Base-by-base conservation (phyloP, 30 jellyfish, hydroid and myxozoan species). In the Haliclystus octoradiatus region DNA sequence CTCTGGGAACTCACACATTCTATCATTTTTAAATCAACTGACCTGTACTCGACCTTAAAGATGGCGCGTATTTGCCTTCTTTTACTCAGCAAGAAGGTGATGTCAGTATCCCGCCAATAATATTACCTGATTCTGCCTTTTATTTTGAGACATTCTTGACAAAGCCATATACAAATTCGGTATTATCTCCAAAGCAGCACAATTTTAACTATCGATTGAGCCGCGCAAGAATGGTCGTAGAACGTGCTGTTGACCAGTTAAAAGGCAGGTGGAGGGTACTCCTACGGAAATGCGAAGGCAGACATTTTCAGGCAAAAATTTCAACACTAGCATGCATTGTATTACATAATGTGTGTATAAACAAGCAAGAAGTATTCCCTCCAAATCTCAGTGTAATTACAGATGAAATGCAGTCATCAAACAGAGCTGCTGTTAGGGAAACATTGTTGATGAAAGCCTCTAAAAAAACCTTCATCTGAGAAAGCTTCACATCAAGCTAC, bases 101-200 rank as follows among this genome's bases (percentile, higher is more conserved):
- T 34, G 77, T 50, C 33, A 28, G 27, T 30, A 49, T 72, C 46
- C 87, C 86, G 1, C 94, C 94, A 2, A 32, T 81, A n/a, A 34
- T 72, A 28, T 70, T 81, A 35, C 86, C 82, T 5, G 94, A 81
- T 72, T 77, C 89, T 49, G 89, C 89, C 53, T 66, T 77, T 35
- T 80, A 80, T 32, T 77, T 68, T 62, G 74, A 62, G 32, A 24
- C 74, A 28, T 81, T 73, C 61, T 33, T 65, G 12, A 71, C 35
- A 69, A 79, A 81, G 68, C 94, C 94, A 14, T 72, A 81, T 70
- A 73, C 76, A 70, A 73, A 72, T 81, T 85, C 94, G 0, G 85
- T 71, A 13, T 35, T 81, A 64, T 12, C 82, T 33, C 31, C 64
- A 33, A 57, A 68, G 34, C 85, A 81, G 80, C 60, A 82, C 28